Base-by-base conservation (phyloP, 2,888 invertebrate species). In the Patella depressa region DNA sequence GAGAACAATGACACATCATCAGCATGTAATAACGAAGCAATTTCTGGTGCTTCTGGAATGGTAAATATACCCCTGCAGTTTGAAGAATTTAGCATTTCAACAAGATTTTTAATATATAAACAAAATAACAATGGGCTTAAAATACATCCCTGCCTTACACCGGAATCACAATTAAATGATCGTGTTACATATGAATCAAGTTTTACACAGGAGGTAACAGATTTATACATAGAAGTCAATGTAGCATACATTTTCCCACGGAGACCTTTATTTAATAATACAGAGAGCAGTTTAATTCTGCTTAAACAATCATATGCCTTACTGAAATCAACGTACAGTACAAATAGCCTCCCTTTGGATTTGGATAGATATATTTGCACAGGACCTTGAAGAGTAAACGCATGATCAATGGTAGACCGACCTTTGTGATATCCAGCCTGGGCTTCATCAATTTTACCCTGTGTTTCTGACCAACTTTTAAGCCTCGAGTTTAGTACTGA, bases 261-360 rank as follows among this genome's bases (percentile, higher is more conserved):
- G 2, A 80, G 19, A 29, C 78, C 78, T n/a, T 75, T 57, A 29
- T 77, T 76, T 14, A 78, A 74, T 2, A 78, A 11, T n/a, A 76
- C 74, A 3, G 15, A 70, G 59, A 74, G 78, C n/a, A 78, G 45
- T 59, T 72, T 80, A 7, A 74, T 76, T 71, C 80, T 65, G 12
- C 53, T 65, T 54, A 78, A 17, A 72, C 74, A 80, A 74, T 73
- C 74, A 15, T 76, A 79, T 53, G 78, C 78, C n/a, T 76, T 76
- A 7, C 55, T 55, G 29, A 77, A 78, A 70, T 80, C 74, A 17
- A 78, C 70, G 69, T 76, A 78, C 5, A 76, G 74, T 24, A 74
- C 76, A 59, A 29, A 78, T 15, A 80, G 34, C 9, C 65, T 17
- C 17, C 65, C 65, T 65, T 65, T 65, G 12, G 65, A 65, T 3